Base-by-base conservation (phyloP, 2,797 vertebrate genomes). In the Oophaga sylvatica region DNA sequence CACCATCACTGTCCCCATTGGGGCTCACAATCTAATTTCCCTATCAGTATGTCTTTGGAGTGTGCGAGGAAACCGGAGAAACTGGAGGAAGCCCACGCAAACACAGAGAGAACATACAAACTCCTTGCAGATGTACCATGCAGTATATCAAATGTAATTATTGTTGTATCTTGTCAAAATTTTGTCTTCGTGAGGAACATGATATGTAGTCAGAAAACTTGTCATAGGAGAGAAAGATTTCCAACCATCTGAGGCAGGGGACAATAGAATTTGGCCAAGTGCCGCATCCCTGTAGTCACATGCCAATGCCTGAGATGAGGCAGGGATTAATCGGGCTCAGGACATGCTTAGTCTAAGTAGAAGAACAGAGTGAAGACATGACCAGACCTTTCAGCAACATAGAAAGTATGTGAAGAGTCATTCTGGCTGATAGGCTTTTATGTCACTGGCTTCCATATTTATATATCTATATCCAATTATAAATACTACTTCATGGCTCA, bases 241-340 rank as follows among this genome's bases (percentile, higher is more conserved):
- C 63, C 29, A 80, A n/a, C 78, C 60, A 77, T 26, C 45, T n/a
- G 12, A 48, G 45, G 45, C 75, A 63, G 35, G 63, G 60, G 10
- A 63, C 35, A 80, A n/a, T n/a, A 80, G 45, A 41, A 80, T 80
- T 22, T 80, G 78, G 35, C 56, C 57, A 80, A 80, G 31, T 80
- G 29, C 20, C 57, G 22, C 6, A 20, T 80, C 31, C 13, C 77
- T 59, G 15, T 31, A 79, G 53, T 60, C 26, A 79, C 77, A 60
- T 53, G n/a, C 10, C 22, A 4, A 20, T 35, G 17, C 26, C 29
- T 60, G 56, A 79, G 77, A 79, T 59, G 77, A 79, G 77, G 26
- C 77, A 19, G 4, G 12, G 56, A 79, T 79, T 60, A 53, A 26
- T n/a, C 48, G 4, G 19, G n/a, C 20, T 76, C 26, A 20, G 26